phyloP scores from a whole-genome alignment of 1,140 invertebrate species.

The Aphidius gifuensis region DNA sequence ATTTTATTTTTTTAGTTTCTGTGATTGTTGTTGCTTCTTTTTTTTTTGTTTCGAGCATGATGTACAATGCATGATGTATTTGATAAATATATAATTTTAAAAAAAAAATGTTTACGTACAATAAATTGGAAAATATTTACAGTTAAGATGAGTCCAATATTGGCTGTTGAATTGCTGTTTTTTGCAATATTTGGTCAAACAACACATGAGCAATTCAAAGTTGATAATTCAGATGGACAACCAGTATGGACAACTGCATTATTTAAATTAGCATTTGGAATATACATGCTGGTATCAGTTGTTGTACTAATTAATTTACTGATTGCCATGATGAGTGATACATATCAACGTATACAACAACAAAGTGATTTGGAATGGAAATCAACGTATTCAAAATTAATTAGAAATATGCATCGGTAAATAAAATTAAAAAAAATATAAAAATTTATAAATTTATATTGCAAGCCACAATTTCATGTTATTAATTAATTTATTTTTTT shows the following conservation, averaged over 20 bases:
- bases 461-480: no score
- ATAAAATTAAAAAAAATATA: background rate
- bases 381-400: slow-evolving; percentile 96
- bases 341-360: slow-evolving; percentile 97
- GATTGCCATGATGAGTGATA: slow-evolving; percentile 99
- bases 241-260: slow-evolving; percentile 73
- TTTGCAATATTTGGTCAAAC: slow-evolving; percentile 98
- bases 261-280: slow-evolving; percentile 80
- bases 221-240: slow-evolving; percentile 53
- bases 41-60: slow-evolving; percentile 5
- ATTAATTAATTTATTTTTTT: background rate
- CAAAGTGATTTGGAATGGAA: slow-evolving; percentile 99
- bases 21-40: no score
- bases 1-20: no score
- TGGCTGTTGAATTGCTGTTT: slow-evolving; percentile 95
- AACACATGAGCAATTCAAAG: slow-evolving; percentile 75
- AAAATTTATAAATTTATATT: no score
- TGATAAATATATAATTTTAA: slow-evolving; percentile 62
- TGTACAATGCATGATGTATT: slow-evolving; percentile 1
- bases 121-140: slow-evolving; percentile 62
- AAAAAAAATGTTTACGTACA: slow-evolving; percentile 59
- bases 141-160: slow-evolving; percentile 84
- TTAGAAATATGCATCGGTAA: slow-evolving; percentile 91
- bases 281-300: slow-evolving; percentile 98
- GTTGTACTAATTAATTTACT: slow-evolving; percentile 98